Percentiles rank a stretch among this genome's conserved stretches.
Conservation (phyloP, 2,888 invertebrate genomes). For the Acanthosepion esculentum region DNA sequence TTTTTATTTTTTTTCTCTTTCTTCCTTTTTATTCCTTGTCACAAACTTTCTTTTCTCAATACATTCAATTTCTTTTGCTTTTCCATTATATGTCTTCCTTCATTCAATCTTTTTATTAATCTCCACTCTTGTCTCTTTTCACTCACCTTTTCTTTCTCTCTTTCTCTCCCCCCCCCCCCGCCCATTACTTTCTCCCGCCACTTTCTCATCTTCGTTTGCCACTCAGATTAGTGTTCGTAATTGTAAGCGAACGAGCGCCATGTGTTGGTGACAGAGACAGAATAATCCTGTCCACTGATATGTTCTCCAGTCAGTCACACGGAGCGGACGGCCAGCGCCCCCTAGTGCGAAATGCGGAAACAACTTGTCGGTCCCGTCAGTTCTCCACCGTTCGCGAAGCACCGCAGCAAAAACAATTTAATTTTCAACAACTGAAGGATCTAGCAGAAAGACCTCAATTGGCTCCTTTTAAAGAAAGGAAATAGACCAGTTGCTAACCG, state of each 20-base stretch:
- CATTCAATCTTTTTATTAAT: neutral
- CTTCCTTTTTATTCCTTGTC: neutral
- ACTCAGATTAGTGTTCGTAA: neutral
- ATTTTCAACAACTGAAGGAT: constrained; percentile 33
- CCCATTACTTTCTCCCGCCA: neutral
- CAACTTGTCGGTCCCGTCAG: constrained; percentile 33
- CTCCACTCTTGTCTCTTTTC: neutral
- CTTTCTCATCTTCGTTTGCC: neutral
- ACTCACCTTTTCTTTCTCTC: neutral
- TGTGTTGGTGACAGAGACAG: constrained; percentile 21
- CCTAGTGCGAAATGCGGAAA: constrained; percentile 8
- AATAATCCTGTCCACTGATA: neutral
- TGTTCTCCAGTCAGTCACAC: neutral
- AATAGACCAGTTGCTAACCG: constrained; percentile 22
- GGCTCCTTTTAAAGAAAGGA: constrained; percentile 23
- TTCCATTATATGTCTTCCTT: neutral
- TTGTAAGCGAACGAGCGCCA: neutral
- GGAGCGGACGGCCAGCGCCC: neutral
- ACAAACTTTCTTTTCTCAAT: neutral
- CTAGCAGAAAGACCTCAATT: constrained; percentile 1
- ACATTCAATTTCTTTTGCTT: neutral
- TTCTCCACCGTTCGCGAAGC: neutral
- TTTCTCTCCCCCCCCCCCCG: rapidly evolving
- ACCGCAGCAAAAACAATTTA: constrained; percentile 23
- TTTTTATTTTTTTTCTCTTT: neutral